phyloP scores from a whole-genome alignment of 2,888 invertebrate genomes.

The Drosophila paracracens region DNA sequence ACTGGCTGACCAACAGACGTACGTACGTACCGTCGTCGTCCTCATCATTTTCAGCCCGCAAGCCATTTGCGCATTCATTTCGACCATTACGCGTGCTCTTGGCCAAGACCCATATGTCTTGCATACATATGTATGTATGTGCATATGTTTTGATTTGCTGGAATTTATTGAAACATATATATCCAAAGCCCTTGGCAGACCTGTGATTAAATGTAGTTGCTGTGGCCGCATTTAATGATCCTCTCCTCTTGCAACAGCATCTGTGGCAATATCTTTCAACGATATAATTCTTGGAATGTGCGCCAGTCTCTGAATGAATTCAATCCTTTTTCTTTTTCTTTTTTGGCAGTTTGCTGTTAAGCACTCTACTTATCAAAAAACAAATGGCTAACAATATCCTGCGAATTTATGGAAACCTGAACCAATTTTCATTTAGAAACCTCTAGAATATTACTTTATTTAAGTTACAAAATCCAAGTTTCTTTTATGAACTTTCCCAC shows the following conservation, averaged over 20 bases:
- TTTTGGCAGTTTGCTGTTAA: neutral
- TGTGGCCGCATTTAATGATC: constrained; percentile 66
- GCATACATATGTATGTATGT: neutral
- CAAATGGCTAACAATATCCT: neutral
- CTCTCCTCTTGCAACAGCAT: constrained; percentile 23
- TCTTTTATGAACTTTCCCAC: neutral
- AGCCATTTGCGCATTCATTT: constrained; percentile 76
- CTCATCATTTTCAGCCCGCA: constrained; percentile 53
- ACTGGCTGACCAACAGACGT: neutral
- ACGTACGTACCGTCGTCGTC: constrained; percentile 15
- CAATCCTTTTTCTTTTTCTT: constrained; percentile 3
- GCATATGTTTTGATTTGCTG: constrained; percentile 70
- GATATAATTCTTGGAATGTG: constrained; percentile 70
- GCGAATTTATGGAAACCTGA: neutral
- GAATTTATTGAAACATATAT: constrained; percentile 79
- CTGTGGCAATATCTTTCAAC: constrained; percentile 46
- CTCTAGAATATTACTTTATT: neutral
- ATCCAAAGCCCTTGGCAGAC: constrained; percentile 55
- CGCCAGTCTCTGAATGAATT: constrained; percentile 32
- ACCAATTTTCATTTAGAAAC: neutral
- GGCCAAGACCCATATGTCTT: constrained; percentile 15
- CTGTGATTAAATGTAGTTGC: constrained; percentile 71
- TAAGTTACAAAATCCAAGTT: neutral
- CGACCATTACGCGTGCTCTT: constrained; percentile 65
- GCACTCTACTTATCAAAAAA: neutral